Percentiles rank a stretch among this genome's conserved stretches.
Conservation (phyloP, 2,797 vertebrate species). For the Alectoris magna region DNA sequence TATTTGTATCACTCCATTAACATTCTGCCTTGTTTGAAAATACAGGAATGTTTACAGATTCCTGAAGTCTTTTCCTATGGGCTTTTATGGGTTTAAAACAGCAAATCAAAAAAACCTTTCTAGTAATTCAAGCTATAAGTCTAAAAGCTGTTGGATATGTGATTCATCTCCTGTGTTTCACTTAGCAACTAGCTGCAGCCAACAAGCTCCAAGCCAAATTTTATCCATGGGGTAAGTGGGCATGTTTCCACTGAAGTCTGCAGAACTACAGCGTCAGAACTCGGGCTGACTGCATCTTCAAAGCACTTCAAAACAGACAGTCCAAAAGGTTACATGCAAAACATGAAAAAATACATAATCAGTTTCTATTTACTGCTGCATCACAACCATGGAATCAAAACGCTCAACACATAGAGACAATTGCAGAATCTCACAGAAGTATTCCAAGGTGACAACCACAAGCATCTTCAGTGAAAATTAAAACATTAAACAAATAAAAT, state of each 20-base stretch:
- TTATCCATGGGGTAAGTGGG: not conserved
- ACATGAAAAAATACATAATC: not conserved
- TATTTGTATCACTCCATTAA: not conserved
- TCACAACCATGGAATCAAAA: not conserved
- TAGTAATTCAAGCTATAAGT: not conserved
- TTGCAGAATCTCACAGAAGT: not conserved
- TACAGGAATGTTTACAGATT: not conserved
- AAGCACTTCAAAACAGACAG: not conserved
- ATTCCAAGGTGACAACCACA: not conserved
- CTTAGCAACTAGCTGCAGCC: not conserved
- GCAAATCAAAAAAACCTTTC: not conserved
- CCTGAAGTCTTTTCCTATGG: not conserved
- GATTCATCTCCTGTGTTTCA: not conserved
- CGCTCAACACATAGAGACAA: not conserved
- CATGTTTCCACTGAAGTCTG: not conserved
- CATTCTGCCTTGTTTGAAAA: not conserved
- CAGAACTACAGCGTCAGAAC: not conserved
- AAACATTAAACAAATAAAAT: not conserved
- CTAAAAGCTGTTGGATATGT: not conserved
- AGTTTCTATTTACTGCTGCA: not conserved
- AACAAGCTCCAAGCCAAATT: not conserved
- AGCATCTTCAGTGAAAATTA: not conserved
- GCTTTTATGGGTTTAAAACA: not conserved
- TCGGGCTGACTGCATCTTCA: not conserved
- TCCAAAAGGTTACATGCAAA: not conserved